These are phyloP conservation scores for Chiloscyllium punctatum DNA, from an alignment of 2,797 vertebrate species.

Conservation along the genomic window DNA sequence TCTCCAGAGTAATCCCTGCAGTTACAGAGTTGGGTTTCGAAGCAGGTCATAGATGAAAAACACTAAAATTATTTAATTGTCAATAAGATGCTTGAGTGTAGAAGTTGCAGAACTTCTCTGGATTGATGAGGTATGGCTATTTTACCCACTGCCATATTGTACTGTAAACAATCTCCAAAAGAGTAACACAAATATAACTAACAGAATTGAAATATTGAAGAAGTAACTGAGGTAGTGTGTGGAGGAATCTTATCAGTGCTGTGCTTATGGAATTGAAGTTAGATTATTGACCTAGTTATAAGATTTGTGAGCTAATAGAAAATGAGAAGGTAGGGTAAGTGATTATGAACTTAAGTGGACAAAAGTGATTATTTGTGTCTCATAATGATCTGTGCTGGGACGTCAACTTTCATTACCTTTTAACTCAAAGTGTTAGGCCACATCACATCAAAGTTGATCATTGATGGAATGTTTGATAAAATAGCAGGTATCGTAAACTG, in stretches of 20 bases:
- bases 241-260: too few species aligned
- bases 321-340: neutral
- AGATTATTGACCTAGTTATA: neutral
- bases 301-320: neutral
- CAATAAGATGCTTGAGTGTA: neutral
- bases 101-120: neutral
- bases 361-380: neutral
- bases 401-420: neutral
- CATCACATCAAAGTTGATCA: neutral
- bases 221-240: neutral
- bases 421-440: too few species aligned
- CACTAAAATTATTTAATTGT: neutral
- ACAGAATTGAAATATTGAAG: neutral
- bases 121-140: neutral
- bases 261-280: neutral
- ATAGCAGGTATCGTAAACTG: too few species aligned
- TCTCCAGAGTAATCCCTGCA: neutral
- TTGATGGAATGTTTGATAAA: neutral
- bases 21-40: neutral
- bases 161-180: neutral
- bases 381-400: neutral
- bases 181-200: neutral
- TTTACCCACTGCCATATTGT: neutral
- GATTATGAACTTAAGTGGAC: neutral
- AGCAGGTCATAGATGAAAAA: neutral